phyloP scores from a whole-genome alignment of 2,888 invertebrate genomes.

The Lasioglossum leucozonium region DNA sequence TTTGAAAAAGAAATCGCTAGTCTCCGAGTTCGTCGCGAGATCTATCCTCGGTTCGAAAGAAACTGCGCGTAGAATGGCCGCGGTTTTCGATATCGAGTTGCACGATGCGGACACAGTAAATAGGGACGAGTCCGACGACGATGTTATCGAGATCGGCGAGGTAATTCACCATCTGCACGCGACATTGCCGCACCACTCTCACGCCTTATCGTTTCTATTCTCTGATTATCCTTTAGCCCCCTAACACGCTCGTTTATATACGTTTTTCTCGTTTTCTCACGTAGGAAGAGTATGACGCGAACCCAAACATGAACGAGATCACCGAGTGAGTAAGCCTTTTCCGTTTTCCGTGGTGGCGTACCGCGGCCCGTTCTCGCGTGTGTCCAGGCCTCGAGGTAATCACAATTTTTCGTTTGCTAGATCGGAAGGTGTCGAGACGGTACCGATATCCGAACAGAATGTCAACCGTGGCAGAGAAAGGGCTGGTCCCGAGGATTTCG shows the following conservation, averaged over 20 bases:
- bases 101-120: constrained; percentile 89
- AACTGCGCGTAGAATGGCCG: constrained; percentile 87
- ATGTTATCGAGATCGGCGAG: constrained; percentile 95
- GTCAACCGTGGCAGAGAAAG: constrained; percentile 95
- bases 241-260: constrained; percentile 10
- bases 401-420: constrained; percentile 63
- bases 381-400: constrained; percentile 28
- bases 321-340: constrained; percentile 89
- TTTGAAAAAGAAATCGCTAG: constrained; percentile 42
- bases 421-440: constrained; percentile 88
- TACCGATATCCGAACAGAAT: constrained; percentile 89
- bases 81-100: constrained; percentile 96
- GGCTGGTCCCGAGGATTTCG: constrained; percentile 94
- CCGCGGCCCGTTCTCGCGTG: not conserved
- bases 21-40: constrained; percentile 21
- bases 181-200: constrained; percentile 22
- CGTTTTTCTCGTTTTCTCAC: constrained; percentile 70
- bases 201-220: constrained; percentile 24
- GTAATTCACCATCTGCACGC: constrained; percentile 85
- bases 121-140: constrained; percentile 94
- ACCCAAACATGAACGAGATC: constrained; percentile 91
- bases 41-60: constrained; percentile 33
- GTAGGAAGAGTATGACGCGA: constrained; percentile 92
- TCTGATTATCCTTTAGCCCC: constrained; percentile 15
- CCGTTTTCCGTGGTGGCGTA: constrained; percentile 18